These are phyloP conservation scores for Aspidoscelis tigris DNA, from an alignment of 2,113 vertebrate genomes.

Conservation along the genomic window DNA sequence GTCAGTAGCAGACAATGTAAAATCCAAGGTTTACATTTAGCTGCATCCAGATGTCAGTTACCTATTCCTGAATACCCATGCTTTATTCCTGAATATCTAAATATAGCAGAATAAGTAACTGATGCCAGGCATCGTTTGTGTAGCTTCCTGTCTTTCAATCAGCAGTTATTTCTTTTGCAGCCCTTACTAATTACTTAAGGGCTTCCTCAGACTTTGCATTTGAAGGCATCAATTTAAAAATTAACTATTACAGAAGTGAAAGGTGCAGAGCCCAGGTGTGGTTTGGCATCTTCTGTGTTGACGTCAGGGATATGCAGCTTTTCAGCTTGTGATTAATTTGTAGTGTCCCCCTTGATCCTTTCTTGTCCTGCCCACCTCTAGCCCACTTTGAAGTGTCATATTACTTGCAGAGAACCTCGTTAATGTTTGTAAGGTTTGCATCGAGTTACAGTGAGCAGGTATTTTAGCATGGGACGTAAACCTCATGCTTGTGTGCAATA, in stretches of 20 bases:
- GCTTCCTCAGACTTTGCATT: neutral
- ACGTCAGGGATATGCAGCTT: constrained; percentile 1
- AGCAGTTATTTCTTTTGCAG: no score
- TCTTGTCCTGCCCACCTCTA: constrained; percentile 6
- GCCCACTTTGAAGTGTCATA: neutral
- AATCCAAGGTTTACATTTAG: no score
- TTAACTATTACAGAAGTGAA: neutral
- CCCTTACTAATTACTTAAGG: neutral
- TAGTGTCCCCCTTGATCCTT: neutral
- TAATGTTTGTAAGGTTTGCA: neutral
- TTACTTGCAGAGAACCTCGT: neutral
- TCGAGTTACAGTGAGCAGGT: neutral
- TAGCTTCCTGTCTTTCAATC: neutral
- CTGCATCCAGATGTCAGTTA: no score
- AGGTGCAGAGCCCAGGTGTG: neutral
- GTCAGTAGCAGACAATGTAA: no score
- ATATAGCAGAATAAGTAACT: no score
- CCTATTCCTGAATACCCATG: no score
- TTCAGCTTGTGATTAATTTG: constrained; percentile 6
- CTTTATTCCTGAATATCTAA: no score
- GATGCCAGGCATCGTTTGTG: no score
- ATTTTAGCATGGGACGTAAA: neutral
- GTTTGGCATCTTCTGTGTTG: neutral
- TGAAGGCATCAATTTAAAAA: neutral
- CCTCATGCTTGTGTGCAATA: neutral